Conservation (phyloP, 2,888 invertebrate species). For the Nephrotoma appendiculata region DNA sequence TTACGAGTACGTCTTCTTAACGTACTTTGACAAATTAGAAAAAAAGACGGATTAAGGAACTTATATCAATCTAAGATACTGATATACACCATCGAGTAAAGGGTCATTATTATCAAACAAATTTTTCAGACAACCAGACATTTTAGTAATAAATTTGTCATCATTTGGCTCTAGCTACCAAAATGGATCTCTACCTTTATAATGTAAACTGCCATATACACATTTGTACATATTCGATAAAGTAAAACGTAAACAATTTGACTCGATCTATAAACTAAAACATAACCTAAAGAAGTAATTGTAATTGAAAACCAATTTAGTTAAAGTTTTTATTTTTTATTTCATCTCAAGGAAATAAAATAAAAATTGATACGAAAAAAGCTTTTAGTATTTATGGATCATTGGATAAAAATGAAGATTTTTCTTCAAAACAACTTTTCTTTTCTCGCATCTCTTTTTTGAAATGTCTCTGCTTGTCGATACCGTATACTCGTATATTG, state of each 20-base stretch:
- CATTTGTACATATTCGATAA: neutral
- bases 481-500: neutral
- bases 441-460: neutral
- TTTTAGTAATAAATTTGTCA: neutral
- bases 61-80: too few species aligned
- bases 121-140: neutral
- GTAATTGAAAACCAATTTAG: constrained; percentile 4
- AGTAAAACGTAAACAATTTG: neutral
- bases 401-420: neutral
- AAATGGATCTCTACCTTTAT: neutral
- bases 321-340: neutral
- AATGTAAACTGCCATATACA: neutral
- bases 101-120: neutral
- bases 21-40: too few species aligned
- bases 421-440: neutral
- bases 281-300: neutral
- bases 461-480: neutral
- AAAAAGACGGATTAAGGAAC: too few species aligned
- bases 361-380: neutral
- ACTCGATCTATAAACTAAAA: neutral
- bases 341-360: neutral
- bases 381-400: neutral
- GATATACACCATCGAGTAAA: too few species aligned
- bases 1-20: too few species aligned
- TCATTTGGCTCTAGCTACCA: neutral